phyloP scores from a whole-genome alignment of 2,888 invertebrate genomes.

The Graphium colonna region DNA sequence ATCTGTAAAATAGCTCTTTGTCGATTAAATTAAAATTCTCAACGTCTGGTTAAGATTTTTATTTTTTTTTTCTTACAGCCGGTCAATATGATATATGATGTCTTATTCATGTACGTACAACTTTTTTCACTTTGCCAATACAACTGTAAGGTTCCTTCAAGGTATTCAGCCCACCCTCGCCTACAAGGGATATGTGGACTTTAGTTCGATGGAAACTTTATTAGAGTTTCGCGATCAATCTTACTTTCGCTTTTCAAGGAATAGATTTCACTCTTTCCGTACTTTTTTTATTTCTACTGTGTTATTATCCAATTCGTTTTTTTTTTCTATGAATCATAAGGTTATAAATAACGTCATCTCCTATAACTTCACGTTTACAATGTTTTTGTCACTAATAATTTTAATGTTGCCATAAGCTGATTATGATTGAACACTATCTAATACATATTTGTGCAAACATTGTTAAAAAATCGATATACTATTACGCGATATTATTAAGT shows the following conservation, averaged over 20 bases:
- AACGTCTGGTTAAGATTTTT: too few species aligned
- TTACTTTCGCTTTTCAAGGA: constrained; percentile 61
- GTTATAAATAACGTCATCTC: too few species aligned
- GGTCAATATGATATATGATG: background rate
- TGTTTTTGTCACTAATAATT: too few species aligned
- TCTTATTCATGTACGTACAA: background rate
- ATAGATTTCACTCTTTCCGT: constrained; percentile 54
- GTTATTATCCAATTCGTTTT: constrained; percentile 3
- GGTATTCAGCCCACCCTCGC: background rate
- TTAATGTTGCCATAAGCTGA: too few species aligned
- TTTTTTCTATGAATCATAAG: constrained; percentile 17
- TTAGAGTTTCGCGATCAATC: constrained; percentile 65
- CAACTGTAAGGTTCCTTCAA: background rate
- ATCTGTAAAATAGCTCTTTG: too few species aligned
- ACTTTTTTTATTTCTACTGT: constrained; percentile 43
- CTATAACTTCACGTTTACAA: too few species aligned
- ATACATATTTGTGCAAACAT: too few species aligned
- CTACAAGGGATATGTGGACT: constrained; percentile 18
- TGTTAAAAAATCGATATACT: too few species aligned
- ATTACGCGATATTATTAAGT: too few species aligned
- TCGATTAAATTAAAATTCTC: too few species aligned
- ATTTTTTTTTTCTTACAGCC: background rate
- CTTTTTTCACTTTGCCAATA: constrained; percentile 1
- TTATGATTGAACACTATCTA: too few species aligned
- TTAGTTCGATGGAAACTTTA: constrained; percentile 44